phyloP scores from a whole-genome alignment of 2,113 vertebrate genomes.

The Aramus guarauna region DNA sequence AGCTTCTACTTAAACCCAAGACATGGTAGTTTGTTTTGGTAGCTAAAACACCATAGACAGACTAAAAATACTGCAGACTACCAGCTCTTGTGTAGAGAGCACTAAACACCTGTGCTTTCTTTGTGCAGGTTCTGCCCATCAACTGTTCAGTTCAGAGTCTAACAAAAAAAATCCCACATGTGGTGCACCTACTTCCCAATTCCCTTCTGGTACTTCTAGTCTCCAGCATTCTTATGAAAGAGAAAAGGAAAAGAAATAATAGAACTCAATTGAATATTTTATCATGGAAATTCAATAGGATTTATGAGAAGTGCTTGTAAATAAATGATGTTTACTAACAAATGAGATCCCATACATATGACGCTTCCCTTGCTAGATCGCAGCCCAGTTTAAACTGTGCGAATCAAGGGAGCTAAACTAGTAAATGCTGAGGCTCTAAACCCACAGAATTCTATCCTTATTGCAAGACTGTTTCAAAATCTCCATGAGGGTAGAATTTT shows the following conservation, averaged over 20 bases:
- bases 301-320: background rate
- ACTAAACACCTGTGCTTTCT: fast-evolving
- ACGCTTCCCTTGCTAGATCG: background rate
- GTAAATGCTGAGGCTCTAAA: background rate
- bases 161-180: background rate
- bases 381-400: background rate
- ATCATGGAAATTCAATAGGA: background rate
- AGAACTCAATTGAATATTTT: background rate
- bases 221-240: background rate
- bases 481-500: background rate
- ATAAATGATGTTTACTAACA: background rate
- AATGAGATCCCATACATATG: background rate
- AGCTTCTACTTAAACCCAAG: background rate
- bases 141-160: background rate
- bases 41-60: background rate
- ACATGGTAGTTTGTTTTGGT: background rate
- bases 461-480: background rate
- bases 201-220: background rate
- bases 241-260: background rate
- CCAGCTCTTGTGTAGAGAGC: background rate
- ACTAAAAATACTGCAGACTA: background rate
- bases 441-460: background rate
- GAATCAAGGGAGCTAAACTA: background rate
- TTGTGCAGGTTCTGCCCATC: background rate
- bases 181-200: background rate